Percentiles rank a stretch among this genome's conserved stretches.
These are phyloP conservation scores for Drosophila nigrodunni DNA, from an alignment of 1,140 invertebrate species.

Conservation along the genomic window DNA sequence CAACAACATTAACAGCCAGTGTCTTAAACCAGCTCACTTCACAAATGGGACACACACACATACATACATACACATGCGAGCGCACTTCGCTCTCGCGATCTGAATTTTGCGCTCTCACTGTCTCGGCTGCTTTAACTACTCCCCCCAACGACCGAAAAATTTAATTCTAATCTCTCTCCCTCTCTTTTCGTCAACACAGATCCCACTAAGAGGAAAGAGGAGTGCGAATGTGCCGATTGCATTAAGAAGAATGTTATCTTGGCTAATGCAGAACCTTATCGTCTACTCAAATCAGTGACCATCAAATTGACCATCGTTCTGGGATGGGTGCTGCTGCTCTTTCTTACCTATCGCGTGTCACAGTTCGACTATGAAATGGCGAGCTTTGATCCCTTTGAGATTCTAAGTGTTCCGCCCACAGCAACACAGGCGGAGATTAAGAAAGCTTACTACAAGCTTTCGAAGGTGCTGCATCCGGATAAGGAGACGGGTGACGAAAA, in stretches of 20 bases:
- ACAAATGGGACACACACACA: slow-evolving; percentile 64
- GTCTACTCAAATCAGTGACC: slow-evolving; percentile 90
- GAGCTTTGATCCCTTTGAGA: slow-evolving; percentile 99
- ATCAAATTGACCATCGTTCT: slow-evolving; percentile 89
- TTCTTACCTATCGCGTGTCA: slow-evolving; percentile 97
- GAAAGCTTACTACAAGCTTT: slow-evolving; percentile 97
- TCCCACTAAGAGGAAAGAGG: slow-evolving; percentile 89
- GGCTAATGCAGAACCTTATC: slow-evolving; percentile 93
- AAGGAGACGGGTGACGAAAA: slow-evolving; percentile 98
- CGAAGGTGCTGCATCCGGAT: slow-evolving; percentile 98
- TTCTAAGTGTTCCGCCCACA: slow-evolving; percentile 94
- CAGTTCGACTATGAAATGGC: slow-evolving; percentile 99
- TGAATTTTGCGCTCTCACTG: slow-evolving; percentile 4
- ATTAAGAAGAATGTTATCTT: slow-evolving; percentile 93
- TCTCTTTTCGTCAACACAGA: slow-evolving; percentile 85
- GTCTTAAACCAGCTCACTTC: slow-evolving; percentile 50
- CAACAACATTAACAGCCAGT: slow-evolving; percentile 46
- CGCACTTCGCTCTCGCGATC: slow-evolving; percentile 32
- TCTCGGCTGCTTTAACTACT: neutral
- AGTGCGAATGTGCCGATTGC: slow-evolving; percentile 95
- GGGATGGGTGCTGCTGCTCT: slow-evolving; percentile 95
- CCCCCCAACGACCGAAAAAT: neutral
- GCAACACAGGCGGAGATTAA: slow-evolving; percentile 95
- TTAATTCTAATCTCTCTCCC: slow-evolving; percentile 16
- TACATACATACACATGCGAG: slow-evolving; percentile 18